Percentiles rank a stretch among this genome's conserved stretches.
Evolutionary conservation across 1,140 invertebrate genomes (phyloP).

Genomic region (Nixonia krombeini): DNA sequence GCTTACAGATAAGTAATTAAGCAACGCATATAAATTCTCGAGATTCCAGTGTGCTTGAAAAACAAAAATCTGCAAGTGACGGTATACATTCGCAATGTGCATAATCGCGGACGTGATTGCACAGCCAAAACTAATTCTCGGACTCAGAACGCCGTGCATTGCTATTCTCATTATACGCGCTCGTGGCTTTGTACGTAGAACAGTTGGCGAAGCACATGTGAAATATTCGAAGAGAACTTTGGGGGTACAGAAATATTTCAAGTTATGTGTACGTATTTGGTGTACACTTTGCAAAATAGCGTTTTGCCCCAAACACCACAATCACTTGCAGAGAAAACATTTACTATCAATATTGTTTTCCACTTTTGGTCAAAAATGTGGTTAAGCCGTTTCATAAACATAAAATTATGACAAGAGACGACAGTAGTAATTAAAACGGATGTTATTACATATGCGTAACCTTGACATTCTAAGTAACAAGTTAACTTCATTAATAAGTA

Average conservation of each 20-base stretch:
- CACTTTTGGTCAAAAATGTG: no score
- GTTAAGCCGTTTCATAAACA: no score
- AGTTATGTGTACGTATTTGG: slow-evolving; percentile 9
- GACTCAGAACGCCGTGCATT: slow-evolving; percentile 15
- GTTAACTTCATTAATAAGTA: no score
- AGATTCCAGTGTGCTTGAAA: slow-evolving; percentile 25
- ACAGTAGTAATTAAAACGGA: no score
- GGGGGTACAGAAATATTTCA: slow-evolving; percentile 23
- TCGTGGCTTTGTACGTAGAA: slow-evolving; percentile 10
- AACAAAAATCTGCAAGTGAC: slow-evolving; percentile 35
- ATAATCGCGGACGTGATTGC: slow-evolving; percentile 40
- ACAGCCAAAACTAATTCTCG: slow-evolving; percentile 36
- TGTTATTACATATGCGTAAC: no score
- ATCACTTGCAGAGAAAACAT: no score
- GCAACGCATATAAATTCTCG: slow-evolving; percentile 45
- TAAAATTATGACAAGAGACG: no score
- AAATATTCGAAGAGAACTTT: slow-evolving; percentile 27
- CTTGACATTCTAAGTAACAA: no score
- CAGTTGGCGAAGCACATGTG: slow-evolving; percentile 27
- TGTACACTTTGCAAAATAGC: no score
- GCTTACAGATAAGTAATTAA: slow-evolving; percentile 58
- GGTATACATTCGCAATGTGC: slow-evolving; percentile 32
- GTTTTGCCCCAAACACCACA: no score
- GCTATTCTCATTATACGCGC: slow-evolving; percentile 23
- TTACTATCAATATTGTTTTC: no score